These are phyloP conservation scores for Atherinosoma microstoma DNA, from an alignment of 2,797 vertebrate genomes.

Conservation along the genomic window DNA sequence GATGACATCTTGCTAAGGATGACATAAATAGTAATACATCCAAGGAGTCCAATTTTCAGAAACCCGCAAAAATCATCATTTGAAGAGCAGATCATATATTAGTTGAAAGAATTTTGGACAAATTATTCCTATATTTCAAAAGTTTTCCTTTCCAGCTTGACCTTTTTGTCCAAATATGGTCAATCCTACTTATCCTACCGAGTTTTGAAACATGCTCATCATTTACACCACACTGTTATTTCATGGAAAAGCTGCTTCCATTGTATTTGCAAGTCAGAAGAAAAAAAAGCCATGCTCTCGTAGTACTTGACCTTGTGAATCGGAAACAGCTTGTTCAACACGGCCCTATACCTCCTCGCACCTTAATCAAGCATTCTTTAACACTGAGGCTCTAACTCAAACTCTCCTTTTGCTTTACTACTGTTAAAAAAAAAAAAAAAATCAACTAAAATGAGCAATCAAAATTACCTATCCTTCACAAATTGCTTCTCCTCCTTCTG, in stretches of 20 bases:
- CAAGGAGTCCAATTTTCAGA: no score
- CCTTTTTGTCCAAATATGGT: neutral
- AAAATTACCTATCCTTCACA: slow-evolving; percentile 31
- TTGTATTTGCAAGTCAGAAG: neutral
- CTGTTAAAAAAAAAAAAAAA: neutral
- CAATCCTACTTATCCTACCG: no score
- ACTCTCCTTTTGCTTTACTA: neutral
- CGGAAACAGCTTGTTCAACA: neutral
- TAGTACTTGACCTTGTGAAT: no score
- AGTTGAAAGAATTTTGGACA: no score
- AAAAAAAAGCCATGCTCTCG: neutral
- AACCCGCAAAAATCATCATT: no score
- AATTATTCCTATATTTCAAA: no score
- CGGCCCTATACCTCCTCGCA: neutral
- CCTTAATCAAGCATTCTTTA: neutral
- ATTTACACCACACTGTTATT: no score
- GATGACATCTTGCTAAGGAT: no score
- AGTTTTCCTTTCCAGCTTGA: no score
- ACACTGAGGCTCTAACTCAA: neutral
- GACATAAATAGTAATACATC: no score
- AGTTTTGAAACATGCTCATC: no score
- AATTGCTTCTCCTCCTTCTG: slow-evolving; percentile 22
- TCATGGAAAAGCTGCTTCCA: neutral
- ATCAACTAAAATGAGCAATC: slow-evolving; percentile 17
- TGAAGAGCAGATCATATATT: no score